Percentiles rank a stretch among this genome's conserved stretches.
phyloP scores from a whole-genome alignment of 1,140 invertebrate genomes.

The Mylabris phalerata region DNA sequence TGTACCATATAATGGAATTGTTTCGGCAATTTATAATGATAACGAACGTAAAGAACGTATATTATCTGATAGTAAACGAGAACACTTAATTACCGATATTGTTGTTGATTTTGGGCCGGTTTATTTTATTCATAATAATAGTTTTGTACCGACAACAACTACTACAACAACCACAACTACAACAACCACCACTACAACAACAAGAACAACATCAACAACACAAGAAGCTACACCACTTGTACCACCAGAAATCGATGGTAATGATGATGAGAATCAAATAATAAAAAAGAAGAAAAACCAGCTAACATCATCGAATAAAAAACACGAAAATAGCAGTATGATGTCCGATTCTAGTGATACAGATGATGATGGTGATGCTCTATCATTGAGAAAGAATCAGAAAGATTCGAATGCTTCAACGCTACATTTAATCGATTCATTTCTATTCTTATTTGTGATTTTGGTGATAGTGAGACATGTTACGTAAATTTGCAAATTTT shows the following conservation, averaged over 20 bases:
- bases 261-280: slow-evolving; percentile 16
- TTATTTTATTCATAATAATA: slow-evolving; percentile 67
- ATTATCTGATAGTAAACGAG: slow-evolving; percentile 53
- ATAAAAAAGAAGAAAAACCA: slow-evolving; percentile 3
- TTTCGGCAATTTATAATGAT: slow-evolving; percentile 64
- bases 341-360: slow-evolving; percentile 18
- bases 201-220: slow-evolving; percentile 49
- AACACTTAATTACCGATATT: slow-evolving; percentile 60
- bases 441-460: not conserved
- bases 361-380: not conserved
- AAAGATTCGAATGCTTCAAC: not conserved
- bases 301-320: slow-evolving; percentile 12
- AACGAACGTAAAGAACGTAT: slow-evolving; percentile 42
- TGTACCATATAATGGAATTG: slow-evolving; percentile 61
- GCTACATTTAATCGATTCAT: not conserved
- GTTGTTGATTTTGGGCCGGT: slow-evolving; percentile 60
- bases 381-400: not conserved
- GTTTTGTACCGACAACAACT: slow-evolving; percentile 67
- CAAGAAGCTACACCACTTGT: slow-evolving; percentile 42
- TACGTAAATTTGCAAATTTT: slow-evolving; percentile 5
- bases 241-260: slow-evolving; percentile 28
- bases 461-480: slow-evolving; percentile 6
- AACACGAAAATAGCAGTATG: slow-evolving; percentile 29
- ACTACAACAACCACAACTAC: slow-evolving; percentile 65
- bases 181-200: slow-evolving; percentile 54